Base-by-base conservation (phyloP, 2,113 vertebrate genomes). In the Eptatretus burgeri region DNA sequence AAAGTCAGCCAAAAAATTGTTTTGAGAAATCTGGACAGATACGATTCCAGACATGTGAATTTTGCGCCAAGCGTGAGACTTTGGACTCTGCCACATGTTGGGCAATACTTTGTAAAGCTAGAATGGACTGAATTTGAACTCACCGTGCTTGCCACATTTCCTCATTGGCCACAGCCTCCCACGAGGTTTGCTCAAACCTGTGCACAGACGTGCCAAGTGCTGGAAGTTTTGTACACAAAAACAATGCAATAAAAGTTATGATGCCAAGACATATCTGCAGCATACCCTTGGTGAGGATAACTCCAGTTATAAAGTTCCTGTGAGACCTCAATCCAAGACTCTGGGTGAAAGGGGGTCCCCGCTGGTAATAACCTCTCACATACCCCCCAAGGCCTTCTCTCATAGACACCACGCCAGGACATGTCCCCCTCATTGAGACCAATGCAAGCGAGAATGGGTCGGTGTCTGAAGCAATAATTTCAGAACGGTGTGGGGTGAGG, bases 81-180 rank as follows among this genome's bases (percentile, higher is more conserved):
- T 71, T 16, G 76, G 71, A 51, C 74, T 71, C 64, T 79, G 70
- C 68, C 80, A 68, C 13, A 69, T 70, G 65, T 68, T 66, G 1
- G 51, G 72, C 67, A 91, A 85, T 63, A 84, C 91, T 64, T 94
- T 78, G 73, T 81, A 81, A 71, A 89, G 94, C 71, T 93, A 78
- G 71, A 94, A 95, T 76, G 91, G 95, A n/a, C 88, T 78, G 2
- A 81, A 91, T 91, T 91, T 78, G 88, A 93, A 75, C 18, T 77
- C 73, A 94, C 89, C 89, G 88, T 73, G 89, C 83, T 76, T 98
- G 89, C 91, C 91, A 98, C 89, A 98, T 95, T 74, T 98, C 91
- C 73, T 94, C 89, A 11, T 94, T 94, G 71, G 84, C 87, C 2
- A 98, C 81, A 27, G 76, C 78, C 74, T 98, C 91, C 91, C 91